phyloP scores from a whole-genome alignment of 2,888 invertebrate species.

The Branchellion lobata region DNA sequence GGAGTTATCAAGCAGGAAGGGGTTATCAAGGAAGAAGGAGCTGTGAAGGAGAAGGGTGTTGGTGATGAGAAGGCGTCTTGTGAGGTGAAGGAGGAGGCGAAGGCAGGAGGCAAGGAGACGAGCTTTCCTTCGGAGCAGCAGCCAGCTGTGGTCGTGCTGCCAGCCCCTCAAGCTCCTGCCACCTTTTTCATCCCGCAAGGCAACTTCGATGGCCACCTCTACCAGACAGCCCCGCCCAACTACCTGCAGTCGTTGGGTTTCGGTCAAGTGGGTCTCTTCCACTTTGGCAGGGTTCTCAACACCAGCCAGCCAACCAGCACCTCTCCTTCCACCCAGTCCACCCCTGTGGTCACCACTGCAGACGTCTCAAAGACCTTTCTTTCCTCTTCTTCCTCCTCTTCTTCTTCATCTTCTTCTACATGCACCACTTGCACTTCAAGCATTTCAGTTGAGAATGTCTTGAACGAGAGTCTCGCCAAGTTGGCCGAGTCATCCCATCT shows the following conservation, averaged over 20 bases:
- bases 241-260: slow-evolving; percentile 45
- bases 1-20: no score
- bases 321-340: not conserved
- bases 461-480: not conserved
- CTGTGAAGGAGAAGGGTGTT: no score
- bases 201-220: slow-evolving; percentile 25
- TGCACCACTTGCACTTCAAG: not conserved
- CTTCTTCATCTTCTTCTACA: not conserved
- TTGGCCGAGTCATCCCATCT: not conserved
- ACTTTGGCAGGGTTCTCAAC: slow-evolving; percentile 39
- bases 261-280: slow-evolving; percentile 45
- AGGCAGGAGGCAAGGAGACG: no score
- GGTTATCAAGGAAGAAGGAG: no score
- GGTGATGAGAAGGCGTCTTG: not conserved
- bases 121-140: not conserved
- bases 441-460: not conserved
- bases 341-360: not conserved
- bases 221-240: slow-evolving; percentile 28
- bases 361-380: not conserved
- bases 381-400: not conserved
- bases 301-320: no score
- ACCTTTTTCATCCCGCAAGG: slow-evolving; percentile 34
- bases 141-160: slow-evolving; percentile 40
- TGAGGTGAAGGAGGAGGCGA: no score
- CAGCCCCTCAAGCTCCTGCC: slow-evolving; percentile 30